Evolutionary conservation across 2,888 invertebrate species (phyloP).

Genomic region (Galeruca laticollis): DNA sequence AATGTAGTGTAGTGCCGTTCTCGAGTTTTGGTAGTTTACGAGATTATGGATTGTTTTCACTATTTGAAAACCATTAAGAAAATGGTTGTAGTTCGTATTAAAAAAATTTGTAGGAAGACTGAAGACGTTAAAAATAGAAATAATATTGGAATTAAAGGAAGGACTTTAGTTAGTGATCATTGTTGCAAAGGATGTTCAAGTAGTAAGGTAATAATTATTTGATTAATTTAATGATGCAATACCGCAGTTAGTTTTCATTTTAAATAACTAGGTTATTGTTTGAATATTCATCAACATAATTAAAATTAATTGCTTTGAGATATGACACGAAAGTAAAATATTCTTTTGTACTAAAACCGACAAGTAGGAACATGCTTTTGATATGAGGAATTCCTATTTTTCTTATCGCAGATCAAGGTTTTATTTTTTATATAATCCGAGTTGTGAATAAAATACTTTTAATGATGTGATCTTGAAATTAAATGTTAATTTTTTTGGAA

Average conservation of each 20-base stretch:
- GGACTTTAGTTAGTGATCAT: slow-evolving; percentile 4
- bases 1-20: slow-evolving; percentile 13
- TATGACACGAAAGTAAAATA: not conserved
- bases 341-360: not conserved
- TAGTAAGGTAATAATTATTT: not conserved
- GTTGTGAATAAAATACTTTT: not conserved
- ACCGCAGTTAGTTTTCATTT: not conserved
- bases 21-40: not conserved
- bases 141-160: not conserved
- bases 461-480: no score
- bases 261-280: not conserved
- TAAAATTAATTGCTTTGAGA: no score
- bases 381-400: no score
- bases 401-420: no score
- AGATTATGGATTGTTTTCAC: slow-evolving; percentile 9
- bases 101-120: not conserved
- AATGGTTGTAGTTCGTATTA: not conserved
- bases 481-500: not conserved
- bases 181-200: not conserved
- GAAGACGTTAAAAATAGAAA: slow-evolving; percentile 2
- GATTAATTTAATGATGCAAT: not conserved
- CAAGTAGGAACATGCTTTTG: not conserved
- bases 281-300: not conserved
- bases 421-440: no score
- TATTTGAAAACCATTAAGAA: slow-evolving; percentile 8